Evolutionary conservation across 2,888 invertebrate species (phyloP), one percentile per base, ranked within the genome.

Genomic region (Malthinus flaveolus): DNA sequence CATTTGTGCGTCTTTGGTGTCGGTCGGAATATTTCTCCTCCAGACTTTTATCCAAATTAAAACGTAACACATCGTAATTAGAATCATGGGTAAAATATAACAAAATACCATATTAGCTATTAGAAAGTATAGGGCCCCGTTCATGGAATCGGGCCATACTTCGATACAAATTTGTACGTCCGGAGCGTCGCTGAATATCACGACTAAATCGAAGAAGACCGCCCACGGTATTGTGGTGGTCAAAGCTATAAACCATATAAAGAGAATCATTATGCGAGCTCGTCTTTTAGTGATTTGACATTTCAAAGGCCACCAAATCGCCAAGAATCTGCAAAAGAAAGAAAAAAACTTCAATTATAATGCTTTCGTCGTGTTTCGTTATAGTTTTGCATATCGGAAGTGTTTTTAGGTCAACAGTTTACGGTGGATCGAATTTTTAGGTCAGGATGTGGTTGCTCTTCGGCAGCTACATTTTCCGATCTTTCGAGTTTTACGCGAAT

Each of bases 231-330:
- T 87, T 56, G 95, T 94, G 58, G 91, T 88, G 36, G 88, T 84
- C 64, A 92, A 81, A 1, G 95, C 93, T 67, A 93, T 87, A 73
- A 91, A 83, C 96, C 96, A 96, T 73, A 95, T 95, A 73, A 93
- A 83, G 59, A 92, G 82, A 70, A 96, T 95, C 85, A 95, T 91
- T 76, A 92, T 82, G 51, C 93, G 85, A 7, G 95, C 94, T 11
- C 93, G 87, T 53, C 90, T 85, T 73, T 93, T 93, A 45, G 95
- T 93, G 79, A 96, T 93, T 78, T 95, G 94, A 73, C 90, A 89
- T 73, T 92, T 93, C 71, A 96, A 79, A 1, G 95, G 94, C 89
- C 93, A 95, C 91, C 96, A 95, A 71, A 96, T 97, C 44, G 96
- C 96, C 68, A 96, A 84, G 77, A 95, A 96, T 82, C 96, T 96